Percentiles rank a stretch among this genome's conserved stretches.
phyloP scores from a whole-genome alignment of 2,113 vertebrate species.

The Dascyllus trimaculatus region DNA sequence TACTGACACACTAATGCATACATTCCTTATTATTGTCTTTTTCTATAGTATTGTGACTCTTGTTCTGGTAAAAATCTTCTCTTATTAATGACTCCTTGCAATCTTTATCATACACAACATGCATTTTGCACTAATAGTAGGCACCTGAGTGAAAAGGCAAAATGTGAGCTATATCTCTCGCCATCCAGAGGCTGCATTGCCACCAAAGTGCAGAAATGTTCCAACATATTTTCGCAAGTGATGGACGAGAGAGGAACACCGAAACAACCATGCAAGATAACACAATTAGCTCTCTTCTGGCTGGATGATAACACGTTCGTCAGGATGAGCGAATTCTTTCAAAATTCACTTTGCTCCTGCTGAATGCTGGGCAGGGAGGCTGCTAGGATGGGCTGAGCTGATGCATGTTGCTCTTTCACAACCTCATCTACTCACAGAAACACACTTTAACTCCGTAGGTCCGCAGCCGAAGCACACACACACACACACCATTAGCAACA shows the following conservation, averaged over 20 bases:
- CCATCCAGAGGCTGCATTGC: background rate
- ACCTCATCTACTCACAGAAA: slow-evolving; percentile 4
- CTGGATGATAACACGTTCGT: slow-evolving; percentile 19
- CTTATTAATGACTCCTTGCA: no score
- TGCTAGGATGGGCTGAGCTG: slow-evolving; percentile 16
- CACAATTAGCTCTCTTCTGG: slow-evolving; percentile 19
- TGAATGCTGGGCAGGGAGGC: background rate
- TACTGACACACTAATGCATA: background rate
- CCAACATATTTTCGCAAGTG: background rate
- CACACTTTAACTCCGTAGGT: background rate
- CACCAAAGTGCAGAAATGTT: slow-evolving; percentile 6
- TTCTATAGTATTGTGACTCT: background rate
- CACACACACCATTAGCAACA: background rate
- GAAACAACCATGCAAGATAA: slow-evolving; percentile 23
- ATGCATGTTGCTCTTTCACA: slow-evolving; percentile 2
- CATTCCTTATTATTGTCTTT: background rate
- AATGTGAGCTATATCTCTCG: background rate
- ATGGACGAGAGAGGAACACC: background rate
- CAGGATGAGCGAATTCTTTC: slow-evolving; percentile 34
- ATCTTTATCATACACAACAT: background rate
- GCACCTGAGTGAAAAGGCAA: background rate
- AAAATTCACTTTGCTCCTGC: slow-evolving; percentile 2
- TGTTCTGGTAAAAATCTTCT: no score
- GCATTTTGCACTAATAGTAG: background rate
- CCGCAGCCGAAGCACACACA: background rate